Percentiles rank a stretch among this genome's conserved stretches.
These are phyloP conservation scores for Malacoctenus gilli DNA, from an alignment of 2,797 vertebrate genomes.

Conservation along the genomic window DNA sequence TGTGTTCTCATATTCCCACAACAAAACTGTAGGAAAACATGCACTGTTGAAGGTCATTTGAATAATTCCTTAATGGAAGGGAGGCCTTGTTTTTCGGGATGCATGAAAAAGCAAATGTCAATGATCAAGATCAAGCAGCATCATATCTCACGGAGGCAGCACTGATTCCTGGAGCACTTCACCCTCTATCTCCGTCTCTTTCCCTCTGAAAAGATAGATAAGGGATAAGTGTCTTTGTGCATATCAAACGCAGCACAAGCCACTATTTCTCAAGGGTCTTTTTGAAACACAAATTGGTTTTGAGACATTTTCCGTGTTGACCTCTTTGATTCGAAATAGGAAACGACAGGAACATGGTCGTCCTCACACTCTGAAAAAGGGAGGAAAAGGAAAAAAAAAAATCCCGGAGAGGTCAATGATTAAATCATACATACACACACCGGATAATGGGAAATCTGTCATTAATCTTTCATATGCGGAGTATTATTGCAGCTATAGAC, in stretches of 20 bases:
- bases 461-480: slow-evolving; percentile 75
- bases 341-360: slow-evolving; percentile 77
- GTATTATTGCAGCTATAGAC: slow-evolving; percentile 65
- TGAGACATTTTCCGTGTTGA: slow-evolving; percentile 78
- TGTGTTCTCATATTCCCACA: slow-evolving; percentile 83
- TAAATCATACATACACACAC: slow-evolving; percentile 69
- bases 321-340: slow-evolving; percentile 80
- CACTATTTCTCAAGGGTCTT: slow-evolving; percentile 78
- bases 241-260: slow-evolving; percentile 78
- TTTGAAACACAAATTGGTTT: slow-evolving; percentile 83
- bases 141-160: slow-evolving; percentile 80
- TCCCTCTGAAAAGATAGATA: slow-evolving; percentile 77
- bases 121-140: slow-evolving; percentile 83
- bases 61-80: slow-evolving; percentile 84
- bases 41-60: slow-evolving; percentile 85
- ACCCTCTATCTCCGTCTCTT: slow-evolving; percentile 67
- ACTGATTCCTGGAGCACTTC: slow-evolving; percentile 78
- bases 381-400: slow-evolving; percentile 30
- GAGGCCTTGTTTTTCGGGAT: slow-evolving; percentile 79
- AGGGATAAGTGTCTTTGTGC: slow-evolving; percentile 82
- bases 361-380: slow-evolving; percentile 60
- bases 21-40: slow-evolving; percentile 83
- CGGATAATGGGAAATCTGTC: slow-evolving; percentile 64
- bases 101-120: slow-evolving; percentile 85
- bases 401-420: slow-evolving; percentile 75